Evolutionary conservation across 2,113 vertebrate genomes (phyloP).

Genomic region (Saimiri boliviensis): DNA sequence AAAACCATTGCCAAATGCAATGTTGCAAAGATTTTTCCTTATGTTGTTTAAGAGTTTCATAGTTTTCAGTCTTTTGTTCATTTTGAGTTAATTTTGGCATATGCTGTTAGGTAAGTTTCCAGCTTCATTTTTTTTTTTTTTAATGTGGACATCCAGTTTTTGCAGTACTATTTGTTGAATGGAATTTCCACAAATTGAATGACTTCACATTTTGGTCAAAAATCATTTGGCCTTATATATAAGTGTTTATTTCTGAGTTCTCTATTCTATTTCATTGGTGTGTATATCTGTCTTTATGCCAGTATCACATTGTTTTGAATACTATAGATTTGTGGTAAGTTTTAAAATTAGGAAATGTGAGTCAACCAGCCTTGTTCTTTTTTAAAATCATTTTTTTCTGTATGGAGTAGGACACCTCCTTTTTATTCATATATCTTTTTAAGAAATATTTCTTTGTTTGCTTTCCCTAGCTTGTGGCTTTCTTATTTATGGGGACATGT

Average conservation of each 20-base stretch:
- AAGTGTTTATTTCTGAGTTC: neutral
- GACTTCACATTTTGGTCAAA: neutral
- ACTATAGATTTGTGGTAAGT: neutral
- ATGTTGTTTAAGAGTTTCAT: neutral
- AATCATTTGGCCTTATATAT: neutral
- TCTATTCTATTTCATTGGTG: neutral
- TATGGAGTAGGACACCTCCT: neutral
- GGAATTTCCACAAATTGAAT: neutral
- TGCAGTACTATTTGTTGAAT: neutral
- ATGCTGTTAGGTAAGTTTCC: neutral
- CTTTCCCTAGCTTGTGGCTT: neutral
- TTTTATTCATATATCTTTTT: neutral
- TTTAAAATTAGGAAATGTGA: neutral
- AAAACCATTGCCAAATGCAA: neutral
- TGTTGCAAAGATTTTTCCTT: neutral
- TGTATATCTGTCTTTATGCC: neutral
- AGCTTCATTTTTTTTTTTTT: neutral
- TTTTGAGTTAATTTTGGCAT: neutral
- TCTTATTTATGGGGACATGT: neutral
- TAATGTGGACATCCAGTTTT: neutral
- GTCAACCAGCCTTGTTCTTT: neutral
- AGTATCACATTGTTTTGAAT: neutral
- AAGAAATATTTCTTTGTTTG: neutral
- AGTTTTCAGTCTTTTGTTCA: neutral
- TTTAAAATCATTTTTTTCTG: neutral